Evolutionary conservation across 2,888 invertebrate genomes (phyloP).

Genomic region (Agonopterix subpropinquella): DNA sequence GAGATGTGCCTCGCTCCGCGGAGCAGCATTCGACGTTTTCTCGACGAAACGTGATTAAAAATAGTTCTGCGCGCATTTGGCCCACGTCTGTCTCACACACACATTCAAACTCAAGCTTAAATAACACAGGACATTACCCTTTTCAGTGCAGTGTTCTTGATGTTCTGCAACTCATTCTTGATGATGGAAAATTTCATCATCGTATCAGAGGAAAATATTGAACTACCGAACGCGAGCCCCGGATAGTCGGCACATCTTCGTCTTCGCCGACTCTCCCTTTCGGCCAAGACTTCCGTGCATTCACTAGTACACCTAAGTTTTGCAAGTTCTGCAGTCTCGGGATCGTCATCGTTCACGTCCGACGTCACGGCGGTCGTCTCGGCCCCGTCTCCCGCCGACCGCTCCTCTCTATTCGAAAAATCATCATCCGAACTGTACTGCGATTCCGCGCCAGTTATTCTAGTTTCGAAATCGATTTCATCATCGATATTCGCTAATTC

Average conservation of each 20-base stretch:
- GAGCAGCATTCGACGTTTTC: slow-evolving; percentile 44
- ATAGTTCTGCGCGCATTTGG: slow-evolving; percentile 70
- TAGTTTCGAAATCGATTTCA: slow-evolving; percentile 55
- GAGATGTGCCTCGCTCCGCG: slow-evolving; percentile 28
- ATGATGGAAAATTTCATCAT: slow-evolving; percentile 99
- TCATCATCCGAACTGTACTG: slow-evolving; percentile 62
- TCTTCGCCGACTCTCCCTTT: slow-evolving; percentile 84
- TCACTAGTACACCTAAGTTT: slow-evolving; percentile 92
- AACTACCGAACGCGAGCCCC: slow-evolving; percentile 92
- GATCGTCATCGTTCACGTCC: slow-evolving; percentile 79
- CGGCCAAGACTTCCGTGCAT: slow-evolving; percentile 91
- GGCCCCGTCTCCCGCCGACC: slow-evolving; percentile 64
- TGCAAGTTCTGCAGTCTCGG: slow-evolving; percentile 87
- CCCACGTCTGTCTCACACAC: slow-evolving; percentile 51
- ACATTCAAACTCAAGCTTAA: slow-evolving; percentile 49
- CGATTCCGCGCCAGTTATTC: slow-evolving; percentile 44
- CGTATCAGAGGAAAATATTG: slow-evolving; percentile 96
- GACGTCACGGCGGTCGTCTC: slow-evolving; percentile 53
- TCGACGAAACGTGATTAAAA: slow-evolving; percentile 56
- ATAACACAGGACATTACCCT: slow-evolving; percentile 85
- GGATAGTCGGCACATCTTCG: slow-evolving; percentile 94
- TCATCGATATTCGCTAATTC: slow-evolving; percentile 54
- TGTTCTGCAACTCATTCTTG: slow-evolving; percentile 97
- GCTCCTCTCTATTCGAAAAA: slow-evolving; percentile 59
- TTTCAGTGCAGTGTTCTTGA: slow-evolving; percentile 96